Percentiles rank a stretch among this genome's conserved stretches.
phyloP scores from a whole-genome alignment of 2,113 vertebrate species.

The Bungarus multicinctus region DNA sequence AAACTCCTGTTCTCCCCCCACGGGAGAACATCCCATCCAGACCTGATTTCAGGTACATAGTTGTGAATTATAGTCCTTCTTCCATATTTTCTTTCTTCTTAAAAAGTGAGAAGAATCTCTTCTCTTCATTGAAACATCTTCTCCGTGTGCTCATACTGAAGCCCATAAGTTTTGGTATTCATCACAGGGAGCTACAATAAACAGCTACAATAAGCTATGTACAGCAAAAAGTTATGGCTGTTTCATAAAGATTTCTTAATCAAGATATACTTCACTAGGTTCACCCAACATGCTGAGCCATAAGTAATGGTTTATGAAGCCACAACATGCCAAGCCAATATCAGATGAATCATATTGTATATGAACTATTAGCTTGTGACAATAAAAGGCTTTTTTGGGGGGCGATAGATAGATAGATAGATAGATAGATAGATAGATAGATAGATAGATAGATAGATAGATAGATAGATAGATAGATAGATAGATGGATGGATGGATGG shows the following conservation, averaged over 20 bases:
- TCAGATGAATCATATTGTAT: background rate
- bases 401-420: no score
- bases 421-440: no score
- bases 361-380: background rate
- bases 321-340: background rate
- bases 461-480: no score
- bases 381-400: background rate
- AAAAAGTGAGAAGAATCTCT: background rate
- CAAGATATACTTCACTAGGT: background rate
- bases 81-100: no score
- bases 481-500: no score
- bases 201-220: background rate
- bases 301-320: background rate
- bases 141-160: background rate
- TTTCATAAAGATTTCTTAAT: background rate
- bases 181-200: background rate
- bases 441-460: background rate
- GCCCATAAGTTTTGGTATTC: background rate
- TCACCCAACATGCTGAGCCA: background rate
- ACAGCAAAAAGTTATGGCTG: background rate
- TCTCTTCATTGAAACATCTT: background rate
- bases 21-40: constrained; percentile 66
- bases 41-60: constrained; percentile 63
- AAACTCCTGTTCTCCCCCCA: constrained; percentile 80
- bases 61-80: background rate